Evolutionary conservation across 35 echinoderm and acorn worm genomes (phyloP).

Genomic region (Ptychodera flava): DNA sequence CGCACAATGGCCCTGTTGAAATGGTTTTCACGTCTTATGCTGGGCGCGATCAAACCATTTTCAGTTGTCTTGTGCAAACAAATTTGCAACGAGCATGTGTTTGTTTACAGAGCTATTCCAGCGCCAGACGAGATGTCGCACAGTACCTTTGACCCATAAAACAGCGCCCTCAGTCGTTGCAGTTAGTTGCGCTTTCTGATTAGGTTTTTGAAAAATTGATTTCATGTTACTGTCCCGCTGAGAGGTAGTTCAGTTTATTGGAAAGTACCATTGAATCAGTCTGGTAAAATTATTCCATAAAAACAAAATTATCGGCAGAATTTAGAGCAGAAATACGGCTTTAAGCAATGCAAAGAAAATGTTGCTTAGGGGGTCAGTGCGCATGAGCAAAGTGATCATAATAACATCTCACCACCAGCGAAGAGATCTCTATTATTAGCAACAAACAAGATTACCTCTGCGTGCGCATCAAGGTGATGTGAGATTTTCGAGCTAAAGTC

Average conservation of each 20-base stretch:
- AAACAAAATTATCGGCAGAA: too few species aligned
- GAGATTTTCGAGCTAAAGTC: too few species aligned
- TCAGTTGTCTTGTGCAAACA: not conserved
- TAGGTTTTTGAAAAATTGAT: too few species aligned
- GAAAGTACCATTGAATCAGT: too few species aligned
- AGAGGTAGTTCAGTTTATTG: too few species aligned
- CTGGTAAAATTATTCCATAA: too few species aligned
- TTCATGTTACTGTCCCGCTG: too few species aligned
- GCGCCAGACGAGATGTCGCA: not conserved
- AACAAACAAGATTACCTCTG: not conserved
- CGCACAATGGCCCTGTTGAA: not conserved
- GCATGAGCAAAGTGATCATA: not conserved
- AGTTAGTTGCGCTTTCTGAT: too few species aligned
- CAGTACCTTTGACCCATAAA: not conserved
- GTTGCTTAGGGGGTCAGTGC: too few species aligned
- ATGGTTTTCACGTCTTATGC: not conserved
- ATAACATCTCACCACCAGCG: not conserved
- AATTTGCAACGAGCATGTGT: not conserved
- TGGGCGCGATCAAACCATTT: not conserved
- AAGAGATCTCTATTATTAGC: not conserved
- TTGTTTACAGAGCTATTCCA: not conserved
- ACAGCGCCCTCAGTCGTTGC: not conserved
- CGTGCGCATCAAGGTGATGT: too few species aligned
- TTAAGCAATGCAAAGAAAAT: too few species aligned
- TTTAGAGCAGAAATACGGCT: too few species aligned